These are phyloP conservation scores for Brenthis daphne DNA, from an alignment of 2,888 invertebrate species.

Conservation along the genomic window DNA sequence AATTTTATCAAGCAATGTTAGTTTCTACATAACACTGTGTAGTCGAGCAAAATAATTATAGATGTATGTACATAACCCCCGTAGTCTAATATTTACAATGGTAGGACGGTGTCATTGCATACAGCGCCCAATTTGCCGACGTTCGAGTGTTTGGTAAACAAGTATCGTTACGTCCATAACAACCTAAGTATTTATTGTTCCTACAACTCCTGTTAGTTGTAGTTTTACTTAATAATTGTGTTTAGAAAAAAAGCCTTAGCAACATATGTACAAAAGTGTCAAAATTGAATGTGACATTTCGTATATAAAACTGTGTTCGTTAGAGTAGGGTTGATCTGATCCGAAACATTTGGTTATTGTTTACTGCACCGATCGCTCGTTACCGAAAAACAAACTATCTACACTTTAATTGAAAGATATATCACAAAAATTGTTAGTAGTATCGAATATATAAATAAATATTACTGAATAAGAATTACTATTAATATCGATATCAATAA, in stretches of 20 bases:
- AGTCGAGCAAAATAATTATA: constrained; percentile 32
- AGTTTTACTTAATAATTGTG: neutral
- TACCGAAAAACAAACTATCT: constrained; percentile 33
- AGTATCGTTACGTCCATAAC: constrained; percentile 44
- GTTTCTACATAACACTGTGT: neutral
- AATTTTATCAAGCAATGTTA: neutral
- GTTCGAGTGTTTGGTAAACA: constrained; percentile 58
- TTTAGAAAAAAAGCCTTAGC: constrained; percentile 25
- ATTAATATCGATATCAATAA: no score
- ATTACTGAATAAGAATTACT: no score
- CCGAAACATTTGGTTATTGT: constrained; percentile 43
- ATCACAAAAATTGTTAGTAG: no score
- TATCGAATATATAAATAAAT: no score
- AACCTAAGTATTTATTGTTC: constrained; percentile 51
- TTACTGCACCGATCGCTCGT: constrained; percentile 36
- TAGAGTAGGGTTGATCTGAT: constrained; percentile 42
- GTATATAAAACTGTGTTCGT: constrained; percentile 39
- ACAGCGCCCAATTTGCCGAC: constrained; percentile 55
- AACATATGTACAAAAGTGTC: constrained; percentile 5
- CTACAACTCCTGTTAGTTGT: constrained; percentile 43
- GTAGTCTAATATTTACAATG: constrained; percentile 34
- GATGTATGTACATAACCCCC: constrained; percentile 24
- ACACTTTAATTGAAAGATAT: constrained; percentile 24
- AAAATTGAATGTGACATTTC: constrained; percentile 9
- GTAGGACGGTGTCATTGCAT: constrained; percentile 29